A percentile compares a stretch with the other conserved stretches of the same genome.
phyloP scores from a whole-genome alignment of 2,888 invertebrate species.

The Melanotus villosus region DNA sequence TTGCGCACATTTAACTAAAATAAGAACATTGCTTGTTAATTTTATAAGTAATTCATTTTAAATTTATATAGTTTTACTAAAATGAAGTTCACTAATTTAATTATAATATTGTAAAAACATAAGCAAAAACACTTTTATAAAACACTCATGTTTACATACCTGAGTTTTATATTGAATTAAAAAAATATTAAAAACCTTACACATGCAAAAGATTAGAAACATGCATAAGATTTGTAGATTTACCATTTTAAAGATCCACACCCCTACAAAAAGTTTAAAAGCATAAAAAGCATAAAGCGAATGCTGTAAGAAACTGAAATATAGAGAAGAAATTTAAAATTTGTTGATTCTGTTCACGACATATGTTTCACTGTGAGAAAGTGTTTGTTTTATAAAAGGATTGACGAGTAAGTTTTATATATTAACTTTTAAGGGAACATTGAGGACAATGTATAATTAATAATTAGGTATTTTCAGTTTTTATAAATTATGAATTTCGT shows the following conservation, averaged over 20 bases:
- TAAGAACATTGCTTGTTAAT: too few species aligned
- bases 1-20: constrained; percentile 98
- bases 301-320: constrained; percentile 42
- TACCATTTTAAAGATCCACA: constrained; percentile 45
- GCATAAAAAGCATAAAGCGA: constrained; percentile 42
- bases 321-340: constrained; percentile 24
- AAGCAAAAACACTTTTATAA: background rate
- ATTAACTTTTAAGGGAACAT: too few species aligned
- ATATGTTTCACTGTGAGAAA: too few species aligned
- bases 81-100: background rate
- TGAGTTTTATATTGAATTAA: constrained; percentile 49
- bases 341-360: too few species aligned
- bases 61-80: background rate
- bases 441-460: too few species aligned
- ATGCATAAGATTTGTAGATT: constrained; percentile 42
- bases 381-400: too few species aligned
- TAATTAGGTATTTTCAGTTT: too few species aligned
- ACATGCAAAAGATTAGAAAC: constrained; percentile 45
- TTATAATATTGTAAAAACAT: background rate
- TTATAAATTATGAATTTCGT: too few species aligned
- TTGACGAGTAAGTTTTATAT: background rate
- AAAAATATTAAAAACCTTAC: constrained; percentile 36
- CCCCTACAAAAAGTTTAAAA: constrained; percentile 45
- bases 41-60: too few species aligned
- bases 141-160: constrained; percentile 38